These are phyloP conservation scores for Choristoneura fumiferana DNA, from an alignment of 1,140 invertebrate species.

Conservation along the genomic window DNA sequence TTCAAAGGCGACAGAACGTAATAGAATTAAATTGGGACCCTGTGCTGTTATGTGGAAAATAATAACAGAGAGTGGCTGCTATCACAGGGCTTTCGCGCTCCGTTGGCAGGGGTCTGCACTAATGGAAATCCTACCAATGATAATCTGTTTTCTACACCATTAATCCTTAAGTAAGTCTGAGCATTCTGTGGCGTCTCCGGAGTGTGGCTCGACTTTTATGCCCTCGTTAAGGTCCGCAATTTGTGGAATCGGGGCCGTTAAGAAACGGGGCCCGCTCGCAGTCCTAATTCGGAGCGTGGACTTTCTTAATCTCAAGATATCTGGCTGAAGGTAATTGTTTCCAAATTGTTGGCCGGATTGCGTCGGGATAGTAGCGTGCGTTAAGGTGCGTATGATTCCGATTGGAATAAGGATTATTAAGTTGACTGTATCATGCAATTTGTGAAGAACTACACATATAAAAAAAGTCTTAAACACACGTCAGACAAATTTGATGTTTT, in stretches of 20 bases:
- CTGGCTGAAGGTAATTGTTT: constrained; percentile 75
- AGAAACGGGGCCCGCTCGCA: constrained; percentile 56
- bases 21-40: constrained; percentile 75
- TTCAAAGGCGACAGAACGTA: constrained; percentile 70
- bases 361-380: constrained; percentile 16
- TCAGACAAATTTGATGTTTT: no score
- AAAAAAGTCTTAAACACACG: no score
- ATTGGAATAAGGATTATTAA: background rate
- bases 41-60: constrained; percentile 75
- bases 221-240: constrained; percentile 75
- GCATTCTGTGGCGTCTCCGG: constrained; percentile 71
- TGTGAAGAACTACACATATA: no score
- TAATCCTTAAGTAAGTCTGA: constrained; percentile 75
- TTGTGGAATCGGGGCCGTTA: constrained; percentile 73
- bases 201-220: constrained; percentile 73
- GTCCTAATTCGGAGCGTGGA: constrained; percentile 71
- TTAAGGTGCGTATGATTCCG: background rate
- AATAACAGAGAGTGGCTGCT: constrained; percentile 66
- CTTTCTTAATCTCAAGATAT: constrained; percentile 76
- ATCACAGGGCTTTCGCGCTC: constrained; percentile 71
- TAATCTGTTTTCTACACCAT: constrained; percentile 78
- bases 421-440: no score
- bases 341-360: constrained; percentile 60
- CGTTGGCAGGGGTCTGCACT: constrained; percentile 69
- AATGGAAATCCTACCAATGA: constrained; percentile 76